These are phyloP conservation scores for Liodrosophila aerea DNA, from an alignment of 2,888 invertebrate genomes.

Conservation along the genomic window DNA sequence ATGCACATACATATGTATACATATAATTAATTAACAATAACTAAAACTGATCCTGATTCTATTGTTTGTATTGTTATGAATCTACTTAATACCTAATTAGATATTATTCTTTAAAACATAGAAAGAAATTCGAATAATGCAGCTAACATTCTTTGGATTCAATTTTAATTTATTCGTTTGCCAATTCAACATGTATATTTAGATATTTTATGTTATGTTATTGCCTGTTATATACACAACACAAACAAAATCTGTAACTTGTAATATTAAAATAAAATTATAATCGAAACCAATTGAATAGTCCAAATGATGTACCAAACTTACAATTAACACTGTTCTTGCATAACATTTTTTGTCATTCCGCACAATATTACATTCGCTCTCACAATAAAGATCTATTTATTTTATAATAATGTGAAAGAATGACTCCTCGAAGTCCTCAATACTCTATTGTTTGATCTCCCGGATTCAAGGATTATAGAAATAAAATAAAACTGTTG, in stretches of 20 bases:
- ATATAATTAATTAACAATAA: conserved; percentile 41
- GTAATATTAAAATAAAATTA: conserved; percentile 31
- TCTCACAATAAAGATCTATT: conserved; percentile 31
- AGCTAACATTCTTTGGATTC: conserved; percentile 37
- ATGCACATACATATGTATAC: conserved; percentile 49
- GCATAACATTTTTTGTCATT: conserved; percentile 39
- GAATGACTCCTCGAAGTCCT: not conserved
- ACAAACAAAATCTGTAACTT: conserved; percentile 8
- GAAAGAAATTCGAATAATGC: conserved; percentile 32
- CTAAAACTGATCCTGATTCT: conserved; percentile 21
- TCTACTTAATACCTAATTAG: conserved; percentile 55
- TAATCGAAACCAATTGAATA: conserved; percentile 21
- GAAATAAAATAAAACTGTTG: conserved; percentile 3
- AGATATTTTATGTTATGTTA: conserved; percentile 56
- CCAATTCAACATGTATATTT: conserved; percentile 18
- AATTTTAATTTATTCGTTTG: conserved; percentile 36
- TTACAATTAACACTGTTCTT: conserved; percentile 20
- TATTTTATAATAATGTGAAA: conserved; percentile 23
- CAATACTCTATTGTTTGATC: conserved; percentile 14
- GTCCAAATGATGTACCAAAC: conserved; percentile 33
- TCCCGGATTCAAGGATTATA: conserved; percentile 13
- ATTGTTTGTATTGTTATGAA: conserved; percentile 70
- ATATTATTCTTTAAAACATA: conserved; percentile 27
- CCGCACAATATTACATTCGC: conserved; percentile 30
- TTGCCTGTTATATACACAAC: conserved; percentile 31